These are phyloP conservation scores for Acanthornis magna DNA, from an alignment of 2,797 vertebrate species.

Conservation along the genomic window DNA sequence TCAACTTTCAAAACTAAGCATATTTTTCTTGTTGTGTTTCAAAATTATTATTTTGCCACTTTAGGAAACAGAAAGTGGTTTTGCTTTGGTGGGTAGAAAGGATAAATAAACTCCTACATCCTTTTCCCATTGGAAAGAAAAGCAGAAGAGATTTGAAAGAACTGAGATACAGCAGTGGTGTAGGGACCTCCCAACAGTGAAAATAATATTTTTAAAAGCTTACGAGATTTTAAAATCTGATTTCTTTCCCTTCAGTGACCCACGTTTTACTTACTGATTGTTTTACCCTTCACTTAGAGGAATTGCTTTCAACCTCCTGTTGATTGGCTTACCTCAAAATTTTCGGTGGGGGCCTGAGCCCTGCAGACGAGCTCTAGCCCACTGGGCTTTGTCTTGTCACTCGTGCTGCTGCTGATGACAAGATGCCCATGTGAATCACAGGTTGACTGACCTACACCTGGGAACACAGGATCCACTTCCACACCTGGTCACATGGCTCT, in stretches of 20 bases:
- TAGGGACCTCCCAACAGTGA: background rate
- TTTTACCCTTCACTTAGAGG: background rate
- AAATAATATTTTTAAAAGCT: background rate
- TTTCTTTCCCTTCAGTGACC: background rate
- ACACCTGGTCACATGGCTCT: fast-evolving
- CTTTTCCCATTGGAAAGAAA: background rate
- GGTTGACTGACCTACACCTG: background rate
- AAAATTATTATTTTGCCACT: background rate
- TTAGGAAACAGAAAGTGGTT: background rate
- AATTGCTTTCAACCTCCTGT: background rate
- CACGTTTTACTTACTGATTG: background rate
- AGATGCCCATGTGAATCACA: background rate
- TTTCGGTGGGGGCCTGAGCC: background rate
- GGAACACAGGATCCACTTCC: background rate
- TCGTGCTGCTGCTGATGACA: background rate
- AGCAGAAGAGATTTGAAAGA: background rate
- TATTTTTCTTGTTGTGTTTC: background rate
- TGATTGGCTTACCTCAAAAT: background rate
- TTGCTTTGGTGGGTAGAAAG: background rate
- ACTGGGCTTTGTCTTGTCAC: background rate
- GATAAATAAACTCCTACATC: background rate
- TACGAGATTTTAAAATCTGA: background rate
- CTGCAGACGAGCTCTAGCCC: background rate
- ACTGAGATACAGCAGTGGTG: background rate
- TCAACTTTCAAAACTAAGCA: background rate